These are phyloP conservation scores for Paratilapia polleni DNA, from an alignment of 2,113 vertebrate genomes.

Conservation along the genomic window DNA sequence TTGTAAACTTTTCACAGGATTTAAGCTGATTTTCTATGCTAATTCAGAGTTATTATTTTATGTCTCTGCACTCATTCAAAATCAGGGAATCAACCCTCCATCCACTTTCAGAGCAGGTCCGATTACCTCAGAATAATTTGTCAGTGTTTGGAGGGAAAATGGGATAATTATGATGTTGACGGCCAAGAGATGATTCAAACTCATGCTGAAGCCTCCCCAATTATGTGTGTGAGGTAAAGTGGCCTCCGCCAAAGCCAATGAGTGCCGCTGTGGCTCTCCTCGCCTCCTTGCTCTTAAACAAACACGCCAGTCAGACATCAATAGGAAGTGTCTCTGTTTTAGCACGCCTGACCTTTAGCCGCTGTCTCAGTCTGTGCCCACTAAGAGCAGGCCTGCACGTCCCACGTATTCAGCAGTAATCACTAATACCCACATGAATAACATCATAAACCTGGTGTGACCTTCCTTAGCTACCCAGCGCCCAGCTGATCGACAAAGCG, in stretches of 20 bases:
- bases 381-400: constrained; percentile 43
- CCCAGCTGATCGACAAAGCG: constrained; percentile 41
- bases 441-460: constrained; percentile 66
- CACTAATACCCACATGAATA: constrained; percentile 54
- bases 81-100: constrained; percentile 21
- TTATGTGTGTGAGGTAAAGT: constrained; percentile 70
- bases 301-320: constrained; percentile 71
- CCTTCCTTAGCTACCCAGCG: background rate
- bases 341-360: constrained; percentile 72
- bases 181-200: constrained; percentile 64
- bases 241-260: constrained; percentile 60
- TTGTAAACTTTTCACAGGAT: background rate
- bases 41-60: constrained; percentile 19
- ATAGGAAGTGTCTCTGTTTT: constrained; percentile 65
- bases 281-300: constrained; percentile 67
- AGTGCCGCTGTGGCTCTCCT: constrained; percentile 53
- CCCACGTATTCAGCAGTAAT: constrained; percentile 64
- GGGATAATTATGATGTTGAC: constrained; percentile 67
- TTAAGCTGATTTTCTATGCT: background rate
- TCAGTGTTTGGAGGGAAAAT: constrained; percentile 60
- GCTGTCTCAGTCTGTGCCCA: constrained; percentile 52
- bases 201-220: constrained; percentile 59
- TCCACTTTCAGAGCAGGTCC: constrained; percentile 37
- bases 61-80: constrained; percentile 19
- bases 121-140: constrained; percentile 64